phyloP scores from a whole-genome alignment of 2,797 vertebrate genomes.

The Heteromormyrus szaboi region DNA sequence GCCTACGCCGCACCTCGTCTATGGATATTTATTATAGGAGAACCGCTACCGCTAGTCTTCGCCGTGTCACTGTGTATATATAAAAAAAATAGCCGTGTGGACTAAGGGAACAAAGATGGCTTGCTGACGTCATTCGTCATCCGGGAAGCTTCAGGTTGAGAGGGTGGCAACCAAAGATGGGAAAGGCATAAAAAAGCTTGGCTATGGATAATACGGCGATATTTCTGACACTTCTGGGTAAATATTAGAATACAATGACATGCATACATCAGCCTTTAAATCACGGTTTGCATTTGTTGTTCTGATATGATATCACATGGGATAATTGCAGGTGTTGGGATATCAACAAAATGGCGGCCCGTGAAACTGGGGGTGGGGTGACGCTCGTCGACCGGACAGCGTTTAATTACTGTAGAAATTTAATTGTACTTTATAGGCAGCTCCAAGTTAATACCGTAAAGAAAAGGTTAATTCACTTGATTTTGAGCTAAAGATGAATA shows the following conservation, averaged over 20 bases:
- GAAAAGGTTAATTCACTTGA: neutral
- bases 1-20: conserved; percentile 40
- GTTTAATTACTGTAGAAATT: neutral
- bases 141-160: conserved; percentile 56
- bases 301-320: neutral
- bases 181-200: conserved; percentile 17
- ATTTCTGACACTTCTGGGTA: neutral
- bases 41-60: conserved; percentile 39
- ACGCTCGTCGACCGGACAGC: neutral
- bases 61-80: conserved; percentile 49
- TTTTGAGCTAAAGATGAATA: neutral
- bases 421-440: neutral
- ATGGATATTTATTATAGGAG: conserved; percentile 38
- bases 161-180: conserved; percentile 40
- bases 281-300: neutral
- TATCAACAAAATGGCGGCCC: conserved; percentile 70
- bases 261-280: neutral
- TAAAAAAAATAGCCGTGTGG: conserved; percentile 59
- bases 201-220: neutral
- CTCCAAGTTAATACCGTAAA: neutral
- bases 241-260: neutral
- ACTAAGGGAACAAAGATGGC: conserved; percentile 65
- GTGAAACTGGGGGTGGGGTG: conserved; percentile 48
- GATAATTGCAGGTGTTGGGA: neutral
- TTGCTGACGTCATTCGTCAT: conserved; percentile 68